These are phyloP conservation scores for Felis chaus DNA, from an alignment of 2,113 vertebrate species.

Conservation along the genomic window DNA sequence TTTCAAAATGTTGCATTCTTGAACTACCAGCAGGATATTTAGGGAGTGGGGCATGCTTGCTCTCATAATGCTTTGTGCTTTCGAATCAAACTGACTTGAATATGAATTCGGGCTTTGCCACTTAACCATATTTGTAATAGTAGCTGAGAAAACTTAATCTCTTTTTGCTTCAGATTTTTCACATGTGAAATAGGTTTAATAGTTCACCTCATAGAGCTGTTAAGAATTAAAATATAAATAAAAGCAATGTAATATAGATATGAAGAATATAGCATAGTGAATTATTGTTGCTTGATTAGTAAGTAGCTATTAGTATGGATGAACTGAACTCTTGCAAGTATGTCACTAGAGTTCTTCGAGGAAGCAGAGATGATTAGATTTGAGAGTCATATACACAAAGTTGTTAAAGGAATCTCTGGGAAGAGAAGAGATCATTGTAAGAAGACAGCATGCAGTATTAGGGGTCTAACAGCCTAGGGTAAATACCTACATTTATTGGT, in stretches of 20 bases:
- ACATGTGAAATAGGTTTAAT: conserved; percentile 9
- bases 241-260: conserved; percentile 14
- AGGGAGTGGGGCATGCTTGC: not conserved
- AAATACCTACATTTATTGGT: conserved; percentile 3
- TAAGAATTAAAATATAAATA: conserved; percentile 35
- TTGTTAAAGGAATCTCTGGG: not conserved
- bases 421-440: conserved; percentile 14
- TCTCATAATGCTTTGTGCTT: not conserved
- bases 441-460: conserved; percentile 18
- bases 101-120: conserved; percentile 16
- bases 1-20: conserved; percentile 37
- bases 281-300: conserved; percentile 3
- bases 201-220: not conserved
- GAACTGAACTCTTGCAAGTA: conserved; percentile 20
- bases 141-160: not conserved
- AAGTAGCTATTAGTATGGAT: not conserved
- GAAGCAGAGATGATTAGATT: conserved; percentile 2
- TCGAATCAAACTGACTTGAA: not conserved
- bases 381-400: not conserved
- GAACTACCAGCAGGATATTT: conserved; percentile 1
- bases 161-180: conserved; percentile 27
- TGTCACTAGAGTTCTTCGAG: conserved; percentile 4
- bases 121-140: conserved; percentile 24
- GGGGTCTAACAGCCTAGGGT: not conserved
- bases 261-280: not conserved